Percentiles rank a stretch among this genome's conserved stretches.
Conservation (phyloP, 2,888 invertebrate genomes). For the Hirtodrosophila confusa region DNA sequence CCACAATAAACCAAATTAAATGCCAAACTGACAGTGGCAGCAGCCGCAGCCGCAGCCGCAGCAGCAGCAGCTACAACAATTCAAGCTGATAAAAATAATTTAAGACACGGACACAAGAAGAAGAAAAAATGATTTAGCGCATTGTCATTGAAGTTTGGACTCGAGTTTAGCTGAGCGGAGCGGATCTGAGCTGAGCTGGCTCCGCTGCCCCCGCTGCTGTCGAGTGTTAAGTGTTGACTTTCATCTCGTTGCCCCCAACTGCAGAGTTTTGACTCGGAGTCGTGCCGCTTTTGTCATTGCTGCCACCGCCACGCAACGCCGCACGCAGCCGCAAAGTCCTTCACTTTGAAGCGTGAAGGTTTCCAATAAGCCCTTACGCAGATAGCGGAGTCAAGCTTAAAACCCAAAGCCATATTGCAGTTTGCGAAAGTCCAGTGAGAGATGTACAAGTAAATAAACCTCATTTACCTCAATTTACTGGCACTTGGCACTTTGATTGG, state of each 20-base stretch:
- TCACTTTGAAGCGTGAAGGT: conserved; percentile 77
- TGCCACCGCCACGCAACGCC: conserved; percentile 56
- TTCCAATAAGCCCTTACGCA: conserved; percentile 62
- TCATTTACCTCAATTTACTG: conserved; percentile 71
- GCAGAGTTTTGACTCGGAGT: conserved; percentile 38
- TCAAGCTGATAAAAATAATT: conserved; percentile 69
- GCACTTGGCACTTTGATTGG: conserved; percentile 59
- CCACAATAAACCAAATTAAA: conserved; percentile 78
- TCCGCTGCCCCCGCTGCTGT: conserved; percentile 22
- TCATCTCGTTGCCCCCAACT: conserved; percentile 67
- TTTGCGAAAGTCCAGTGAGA: conserved; percentile 53
- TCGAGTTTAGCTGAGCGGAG: conserved; percentile 24
- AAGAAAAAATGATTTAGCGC: conserved; percentile 70
- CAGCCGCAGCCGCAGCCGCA: no score
- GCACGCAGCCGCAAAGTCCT: conserved; percentile 70
- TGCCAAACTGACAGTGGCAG: conserved; percentile 61
- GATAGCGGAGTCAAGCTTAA: conserved; percentile 5
- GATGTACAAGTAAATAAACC: conserved; percentile 61
- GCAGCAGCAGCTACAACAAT: conserved; percentile 28
- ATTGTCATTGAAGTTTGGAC: conserved; percentile 67
- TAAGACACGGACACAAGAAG: conserved; percentile 31
- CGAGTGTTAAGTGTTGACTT: conserved; percentile 78
- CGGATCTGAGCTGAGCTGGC: conserved; percentile 16
- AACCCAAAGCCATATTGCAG: conserved; percentile 39
- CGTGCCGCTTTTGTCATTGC: conserved; percentile 56